phyloP scores from a whole-genome alignment of 2,888 invertebrate species.

The Hoplodrina ambigua region DNA sequence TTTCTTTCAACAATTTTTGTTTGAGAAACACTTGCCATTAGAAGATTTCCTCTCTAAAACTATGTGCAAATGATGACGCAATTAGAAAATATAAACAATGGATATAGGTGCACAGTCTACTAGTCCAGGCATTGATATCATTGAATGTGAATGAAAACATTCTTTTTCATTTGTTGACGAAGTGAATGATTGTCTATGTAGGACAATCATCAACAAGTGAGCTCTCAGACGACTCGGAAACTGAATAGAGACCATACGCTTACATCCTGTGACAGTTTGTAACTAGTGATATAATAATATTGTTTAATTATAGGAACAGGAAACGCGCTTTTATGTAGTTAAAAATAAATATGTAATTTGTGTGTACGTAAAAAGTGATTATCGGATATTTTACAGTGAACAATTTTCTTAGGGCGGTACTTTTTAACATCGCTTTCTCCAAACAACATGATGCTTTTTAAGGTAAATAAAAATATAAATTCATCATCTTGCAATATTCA shows the following conservation, averaged over 20 bases:
- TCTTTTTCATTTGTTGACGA: slow-evolving; percentile 12
- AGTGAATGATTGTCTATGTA: not conserved
- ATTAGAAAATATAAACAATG: slow-evolving; percentile 67
- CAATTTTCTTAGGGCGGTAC: not conserved
- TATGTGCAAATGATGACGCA: slow-evolving; percentile 52
- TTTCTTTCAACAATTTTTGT: not conserved
- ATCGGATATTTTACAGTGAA: slow-evolving; percentile 5
- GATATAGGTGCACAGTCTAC: slow-evolving; percentile 59
- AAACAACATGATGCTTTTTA: slow-evolving; percentile 30
- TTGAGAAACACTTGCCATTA: slow-evolving; percentile 1
- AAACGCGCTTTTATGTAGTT: not conserved
- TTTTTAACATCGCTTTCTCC: not conserved
- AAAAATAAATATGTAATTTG: not conserved
- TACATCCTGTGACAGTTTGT: slow-evolving; percentile 24
- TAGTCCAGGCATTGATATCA: slow-evolving; percentile 69
- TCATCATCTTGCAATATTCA: not conserved
- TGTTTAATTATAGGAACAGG: not conserved
- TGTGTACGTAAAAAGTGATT: not conserved
- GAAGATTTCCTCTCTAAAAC: slow-evolving; percentile 1
- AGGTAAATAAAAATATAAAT: slow-evolving; percentile 18
- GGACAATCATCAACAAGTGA: slow-evolving; percentile 28
- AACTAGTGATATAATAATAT: slow-evolving; percentile 1
- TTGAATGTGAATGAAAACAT: slow-evolving; percentile 63
- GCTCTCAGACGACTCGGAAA: slow-evolving; percentile 47
- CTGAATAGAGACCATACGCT: slow-evolving; percentile 57